A percentile compares a stretch with the other conserved stretches of the same genome.
Evolutionary conservation across 2,797 vertebrate species (phyloP).

Genomic region (Eutrigla gurnardus): DNA sequence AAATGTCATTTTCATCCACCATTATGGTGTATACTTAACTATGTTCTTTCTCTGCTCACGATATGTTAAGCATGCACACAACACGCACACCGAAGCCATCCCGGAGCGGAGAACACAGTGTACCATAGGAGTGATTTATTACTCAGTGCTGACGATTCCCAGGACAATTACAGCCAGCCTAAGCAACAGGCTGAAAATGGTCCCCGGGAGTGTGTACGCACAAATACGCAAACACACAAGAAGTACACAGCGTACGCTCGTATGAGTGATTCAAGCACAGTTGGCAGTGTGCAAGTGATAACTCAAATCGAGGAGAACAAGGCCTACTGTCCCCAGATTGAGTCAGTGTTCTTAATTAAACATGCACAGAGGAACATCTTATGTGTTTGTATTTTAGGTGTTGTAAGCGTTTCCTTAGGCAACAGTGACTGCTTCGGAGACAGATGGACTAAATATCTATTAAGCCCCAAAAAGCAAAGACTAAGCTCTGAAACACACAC

Average conservation of each 20-base stretch:
- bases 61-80: conserved; percentile 66
- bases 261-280: conserved; percentile 33
- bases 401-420: conserved; percentile 13
- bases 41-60: conserved; percentile 57
- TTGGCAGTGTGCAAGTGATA: conserved; percentile 28
- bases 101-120: conserved; percentile 77
- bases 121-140: conserved; percentile 84
- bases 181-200: conserved; percentile 79
- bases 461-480: conserved; percentile 21
- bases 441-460: conserved; percentile 28
- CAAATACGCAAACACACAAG: conserved; percentile 54
- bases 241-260: conserved; percentile 20
- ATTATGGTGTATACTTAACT: conserved; percentile 48
- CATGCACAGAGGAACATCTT: conserved; percentile 18
- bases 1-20: conserved; percentile 56
- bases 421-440: background rate
- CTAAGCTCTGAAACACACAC: conserved; percentile 21
- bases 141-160: conserved; percentile 79
- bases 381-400: conserved; percentile 17
- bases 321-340: conserved; percentile 32
- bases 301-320: conserved; percentile 27
- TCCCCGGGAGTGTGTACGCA: conserved; percentile 50
- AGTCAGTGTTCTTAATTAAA: conserved; percentile 50
- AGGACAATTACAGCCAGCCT: conserved; percentile 82
- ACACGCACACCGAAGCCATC: conserved; percentile 65